Conservation (phyloP, 1,140 invertebrate species). For the Cheumatopsyche charites region DNA sequence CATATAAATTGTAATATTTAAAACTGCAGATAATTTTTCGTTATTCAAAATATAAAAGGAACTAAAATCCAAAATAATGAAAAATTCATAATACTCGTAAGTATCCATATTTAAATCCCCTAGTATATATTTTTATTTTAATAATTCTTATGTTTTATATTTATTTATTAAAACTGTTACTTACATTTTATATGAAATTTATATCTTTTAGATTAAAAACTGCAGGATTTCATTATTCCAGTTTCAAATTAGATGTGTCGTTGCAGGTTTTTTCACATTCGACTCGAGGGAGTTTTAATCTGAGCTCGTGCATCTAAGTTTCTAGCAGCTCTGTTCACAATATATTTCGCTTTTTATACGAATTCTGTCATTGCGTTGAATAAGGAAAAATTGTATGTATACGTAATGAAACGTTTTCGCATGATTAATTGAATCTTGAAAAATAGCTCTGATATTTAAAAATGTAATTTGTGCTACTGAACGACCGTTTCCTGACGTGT, state of each 20-base stretch:
- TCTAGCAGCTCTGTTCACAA: neutral
- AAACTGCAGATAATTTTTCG: too few relatives aligned
- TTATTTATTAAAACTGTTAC: too few relatives aligned
- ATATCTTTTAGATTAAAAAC: too few relatives aligned
- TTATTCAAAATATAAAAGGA: too few relatives aligned
- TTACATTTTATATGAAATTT: too few relatives aligned
- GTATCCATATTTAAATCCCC: too few relatives aligned
- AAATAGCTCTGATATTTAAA: conserved; percentile 2
- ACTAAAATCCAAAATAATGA: too few relatives aligned
- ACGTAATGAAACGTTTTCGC: conserved; percentile 16
- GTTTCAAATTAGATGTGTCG: neutral
- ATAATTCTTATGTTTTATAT: too few relatives aligned
- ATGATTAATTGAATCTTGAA: conserved; percentile 22
- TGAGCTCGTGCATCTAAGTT: conserved; percentile 14
- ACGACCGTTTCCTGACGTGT: conserved; percentile 6
- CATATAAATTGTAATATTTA: too few relatives aligned
- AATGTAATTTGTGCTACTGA: neutral
- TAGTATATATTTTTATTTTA: too few relatives aligned
- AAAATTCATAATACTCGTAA: too few relatives aligned
- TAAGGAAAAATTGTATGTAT: neutral
- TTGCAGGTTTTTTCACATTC: neutral
- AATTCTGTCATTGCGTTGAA: neutral
- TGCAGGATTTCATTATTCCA: too few relatives aligned
- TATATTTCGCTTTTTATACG: conserved; percentile 9
- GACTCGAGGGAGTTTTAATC: neutral